Base-by-base conservation (phyloP, 1,140 invertebrate genomes). In the Brachionus rotundiformis region DNA sequence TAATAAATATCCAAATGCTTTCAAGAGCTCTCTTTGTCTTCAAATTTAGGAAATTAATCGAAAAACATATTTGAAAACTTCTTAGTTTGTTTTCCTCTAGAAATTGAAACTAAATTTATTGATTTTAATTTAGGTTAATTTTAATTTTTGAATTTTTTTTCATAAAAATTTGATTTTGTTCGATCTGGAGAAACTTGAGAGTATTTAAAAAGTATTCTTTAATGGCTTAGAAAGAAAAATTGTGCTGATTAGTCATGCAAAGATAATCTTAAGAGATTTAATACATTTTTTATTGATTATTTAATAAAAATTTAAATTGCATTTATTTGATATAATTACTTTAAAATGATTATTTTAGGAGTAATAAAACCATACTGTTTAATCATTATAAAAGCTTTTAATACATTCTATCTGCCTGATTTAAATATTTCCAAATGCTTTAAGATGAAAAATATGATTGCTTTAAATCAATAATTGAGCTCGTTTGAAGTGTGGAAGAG, bases 381-480 rank as follows among this genome's bases (percentile, higher is more conserved):
- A 54, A 54, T 54, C n/a, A 54, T 7, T 54, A 54, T 54, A 19
- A 54, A 54, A 54, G 19, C 47, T 54, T 54, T 54, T 54, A 54
- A 25, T 54, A 8, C 8, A 54, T 54, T 54, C 19, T 54, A 54
- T n/a, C n/a, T 54, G 47, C 47, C 7, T 54, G 47, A 54, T 54
- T 54, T 25, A 19, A 54, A 54, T 54, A 19, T 6, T 54, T 54
- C n/a, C 47, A 8, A 54, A 54, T 54, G 7, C 5, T 54, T 49
- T 19, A 19, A 19, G 47, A 54, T 54, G 47, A 54, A 19, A 54
- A 54, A 54, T 19, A 54, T 54, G 47, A 54, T 54, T 54, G 47
- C 16, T 39, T 54, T 19, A 54, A 54, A 54, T 54, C 47, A 54
- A 54, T 54, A 54, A 19, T 54, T 25, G 5, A 54, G 47, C 47